These are phyloP conservation scores for Ctenopoma kingsleyae DNA, from an alignment of 2,797 vertebrate genomes.

Conservation along the genomic window DNA sequence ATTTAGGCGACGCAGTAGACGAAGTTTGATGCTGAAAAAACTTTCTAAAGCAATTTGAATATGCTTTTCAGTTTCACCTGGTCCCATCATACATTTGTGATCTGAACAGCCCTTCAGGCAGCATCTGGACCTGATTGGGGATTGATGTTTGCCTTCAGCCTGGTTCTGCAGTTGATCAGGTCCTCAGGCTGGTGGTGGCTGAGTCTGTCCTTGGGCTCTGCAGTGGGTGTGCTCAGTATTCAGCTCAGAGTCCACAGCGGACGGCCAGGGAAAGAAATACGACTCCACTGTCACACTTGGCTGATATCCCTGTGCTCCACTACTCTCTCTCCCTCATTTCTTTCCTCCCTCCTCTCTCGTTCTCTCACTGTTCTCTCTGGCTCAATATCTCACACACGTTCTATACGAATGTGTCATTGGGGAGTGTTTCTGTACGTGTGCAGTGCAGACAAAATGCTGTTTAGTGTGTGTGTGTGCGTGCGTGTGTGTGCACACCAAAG, in stretches of 20 bases:
- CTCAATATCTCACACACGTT: constrained; percentile 67
- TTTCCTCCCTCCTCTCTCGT: constrained; percentile 15
- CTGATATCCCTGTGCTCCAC: constrained; percentile 77
- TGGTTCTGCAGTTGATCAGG: constrained; percentile 21
- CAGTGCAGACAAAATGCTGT: constrained; percentile 32
- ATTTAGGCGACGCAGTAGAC: too few relatives aligned
- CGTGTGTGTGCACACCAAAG: background rate
- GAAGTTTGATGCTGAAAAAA: too few relatives aligned
- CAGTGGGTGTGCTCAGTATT: constrained; percentile 84
- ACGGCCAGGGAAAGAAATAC: constrained; percentile 79
- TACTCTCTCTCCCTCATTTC: constrained; percentile 55
- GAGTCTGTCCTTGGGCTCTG: constrained; percentile 67
- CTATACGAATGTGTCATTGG: constrained; percentile 52
- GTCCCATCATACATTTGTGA: background rate
- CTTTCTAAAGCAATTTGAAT: too few relatives aligned
- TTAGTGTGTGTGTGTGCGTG: constrained; percentile 35
- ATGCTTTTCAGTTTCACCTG: background rate
- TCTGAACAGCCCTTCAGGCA: background rate
- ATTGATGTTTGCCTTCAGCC: background rate
- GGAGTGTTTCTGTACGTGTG: constrained; percentile 50
- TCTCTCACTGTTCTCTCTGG: constrained; percentile 22
- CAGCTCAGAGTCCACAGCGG: constrained; percentile 81
- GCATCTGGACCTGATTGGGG: background rate
- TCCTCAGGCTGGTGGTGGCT: constrained; percentile 17
- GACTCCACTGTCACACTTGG: constrained; percentile 84